Conservation (phyloP, 2,888 invertebrate genomes). For the Polymixis flavicincta region DNA sequence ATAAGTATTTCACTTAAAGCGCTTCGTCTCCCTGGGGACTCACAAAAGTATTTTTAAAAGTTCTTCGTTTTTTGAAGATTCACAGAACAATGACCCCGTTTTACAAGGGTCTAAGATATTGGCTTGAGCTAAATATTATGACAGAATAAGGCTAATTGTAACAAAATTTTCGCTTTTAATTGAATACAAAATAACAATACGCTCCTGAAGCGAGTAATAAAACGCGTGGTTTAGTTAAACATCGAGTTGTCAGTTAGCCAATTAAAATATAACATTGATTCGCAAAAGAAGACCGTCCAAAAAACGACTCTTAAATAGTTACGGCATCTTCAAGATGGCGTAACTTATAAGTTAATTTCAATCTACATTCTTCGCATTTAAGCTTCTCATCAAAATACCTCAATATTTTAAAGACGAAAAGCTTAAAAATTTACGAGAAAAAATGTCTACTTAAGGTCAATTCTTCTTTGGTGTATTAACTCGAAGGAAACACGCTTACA, state of each 20-base stretch:
- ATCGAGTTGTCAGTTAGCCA: not conserved
- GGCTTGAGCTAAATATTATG: constrained; percentile 19
- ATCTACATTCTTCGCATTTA: constrained; percentile 49
- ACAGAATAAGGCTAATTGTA: not conserved
- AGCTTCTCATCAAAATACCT: constrained; percentile 56
- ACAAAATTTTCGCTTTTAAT: constrained; percentile 7
- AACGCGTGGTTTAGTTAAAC: not conserved
- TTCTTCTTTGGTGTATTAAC: constrained; percentile 80
- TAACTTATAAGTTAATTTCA: constrained; percentile 47
- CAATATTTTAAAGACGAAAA: constrained; percentile 64
- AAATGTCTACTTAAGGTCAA: constrained; percentile 78
- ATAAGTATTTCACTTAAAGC: constrained; percentile 36
- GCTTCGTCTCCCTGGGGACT: constrained; percentile 24
- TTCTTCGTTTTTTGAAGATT: constrained; percentile 46
- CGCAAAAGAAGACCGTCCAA: not conserved
- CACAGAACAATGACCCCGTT: constrained; percentile 41
- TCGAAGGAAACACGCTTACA: constrained; percentile 82
- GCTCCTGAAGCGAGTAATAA: not conserved
- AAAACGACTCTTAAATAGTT: not conserved
- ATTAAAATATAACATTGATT: not conserved
- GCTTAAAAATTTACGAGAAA: constrained; percentile 72
- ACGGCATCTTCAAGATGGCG: constrained; percentile 12
- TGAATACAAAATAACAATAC: not conserved
- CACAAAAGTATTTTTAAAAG: constrained; percentile 44
- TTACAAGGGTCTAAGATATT: constrained; percentile 16